These are phyloP conservation scores for Cheirogaleus medius DNA, from an alignment of 2,113 vertebrate genomes.

Conservation along the genomic window DNA sequence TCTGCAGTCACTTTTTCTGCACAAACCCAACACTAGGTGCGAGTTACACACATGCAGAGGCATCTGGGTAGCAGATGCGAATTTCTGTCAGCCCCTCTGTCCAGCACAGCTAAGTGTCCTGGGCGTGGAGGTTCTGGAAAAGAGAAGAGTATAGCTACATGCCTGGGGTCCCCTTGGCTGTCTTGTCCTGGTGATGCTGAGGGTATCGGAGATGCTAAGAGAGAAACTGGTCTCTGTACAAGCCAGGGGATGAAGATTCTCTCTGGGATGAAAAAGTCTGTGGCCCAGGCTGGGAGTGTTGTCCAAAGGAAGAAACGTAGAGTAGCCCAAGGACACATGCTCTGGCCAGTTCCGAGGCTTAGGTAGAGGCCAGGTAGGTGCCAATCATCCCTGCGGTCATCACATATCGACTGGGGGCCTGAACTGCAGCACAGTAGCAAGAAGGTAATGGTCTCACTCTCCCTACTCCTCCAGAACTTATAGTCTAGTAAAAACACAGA, in stretches of 20 bases:
- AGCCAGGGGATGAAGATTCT: background rate
- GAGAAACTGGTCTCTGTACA: background rate
- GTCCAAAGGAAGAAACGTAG: background rate
- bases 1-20: background rate
- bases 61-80: background rate
- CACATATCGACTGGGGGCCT: background rate
- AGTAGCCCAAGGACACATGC: background rate
- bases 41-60: background rate
- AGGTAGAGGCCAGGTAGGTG: background rate
- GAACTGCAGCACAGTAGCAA: background rate
- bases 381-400: background rate
- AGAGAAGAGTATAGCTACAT: background rate
- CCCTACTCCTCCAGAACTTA: background rate
- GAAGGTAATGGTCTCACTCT: background rate
- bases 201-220: background rate
- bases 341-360: background rate
- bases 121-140: background rate
- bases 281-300: background rate
- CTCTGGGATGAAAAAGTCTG: background rate
- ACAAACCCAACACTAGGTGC: background rate
- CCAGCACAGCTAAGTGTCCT: background rate
- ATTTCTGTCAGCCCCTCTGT: background rate
- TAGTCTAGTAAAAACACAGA: background rate
- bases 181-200: background rate
- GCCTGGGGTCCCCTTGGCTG: fast-evolving